Base-by-base conservation (phyloP, 2,888 invertebrate species). In the Atherix ibis region DNA sequence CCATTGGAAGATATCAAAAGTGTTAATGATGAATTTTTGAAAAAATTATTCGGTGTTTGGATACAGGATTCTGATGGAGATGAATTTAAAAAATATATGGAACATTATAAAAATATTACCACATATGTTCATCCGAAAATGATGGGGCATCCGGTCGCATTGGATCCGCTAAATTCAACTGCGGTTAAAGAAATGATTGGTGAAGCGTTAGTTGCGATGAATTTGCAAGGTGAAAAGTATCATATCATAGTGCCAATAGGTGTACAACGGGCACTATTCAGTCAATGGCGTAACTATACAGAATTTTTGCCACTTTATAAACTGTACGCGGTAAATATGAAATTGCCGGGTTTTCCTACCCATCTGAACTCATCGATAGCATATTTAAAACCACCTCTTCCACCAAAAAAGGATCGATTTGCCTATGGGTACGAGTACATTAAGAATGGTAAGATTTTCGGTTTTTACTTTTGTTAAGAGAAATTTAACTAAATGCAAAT, bases 1-100 rank as follows among this genome's bases (percentile, higher is more conserved):
- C 32, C 42, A 9, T 44, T 47, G 13, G 32, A 48, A 1, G 44
- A 48, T 0, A 34, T 48, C 22, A 43, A 36, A 12, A 48, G 46
- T 29, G 49, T 58, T 22, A 51, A 57, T 4, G 56, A 58, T 19
- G 37, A 41, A 3, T 52, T 56, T 1, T 51, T 49, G 9, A 47
- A 49, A 4, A 49, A 50, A 15, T 52, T 62, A 52, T 62, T 61
- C 38, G 58, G 53, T 4, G 49, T 54, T 36, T 62, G 62, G 62
- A 47, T 54, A 3, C 48, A 48, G 3, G 51, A 51, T n/a, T 54
- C 58, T 33, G 49, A 15, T 40, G 41, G 4, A 48, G 52, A 14
- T 61, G 59, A 40, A 45, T 50, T 25, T 40, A 39, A 4, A 48
- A 54, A 22, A 56, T 54, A 25, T 44, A n/a, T n/a, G n/a, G n/a